These are phyloP conservation scores for Temnothorax rugatulus DNA, from an alignment of 2,888 invertebrate genomes.

Conservation along the genomic window DNA sequence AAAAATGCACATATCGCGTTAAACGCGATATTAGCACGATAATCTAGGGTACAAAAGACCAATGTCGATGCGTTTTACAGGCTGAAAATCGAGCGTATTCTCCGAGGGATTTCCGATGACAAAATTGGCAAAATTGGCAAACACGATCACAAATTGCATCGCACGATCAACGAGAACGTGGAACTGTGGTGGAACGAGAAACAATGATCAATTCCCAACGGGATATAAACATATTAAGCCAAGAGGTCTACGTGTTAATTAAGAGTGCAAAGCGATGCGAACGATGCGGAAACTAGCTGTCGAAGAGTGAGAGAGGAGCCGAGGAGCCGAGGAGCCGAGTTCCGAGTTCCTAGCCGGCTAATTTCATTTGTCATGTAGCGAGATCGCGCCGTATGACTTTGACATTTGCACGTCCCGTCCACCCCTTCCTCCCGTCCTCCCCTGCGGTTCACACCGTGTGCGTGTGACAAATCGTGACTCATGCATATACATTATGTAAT, in stretches of 20 bases:
- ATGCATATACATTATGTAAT: slow-evolving; percentile 74
- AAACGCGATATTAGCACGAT: not conserved
- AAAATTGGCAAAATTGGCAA: too few relatives aligned
- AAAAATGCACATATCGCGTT: not conserved
- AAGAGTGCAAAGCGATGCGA: not conserved
- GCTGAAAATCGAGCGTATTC: slow-evolving; percentile 37
- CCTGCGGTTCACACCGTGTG: not conserved
- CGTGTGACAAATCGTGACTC: slow-evolving; percentile 72
- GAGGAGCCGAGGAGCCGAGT: too few relatives aligned
- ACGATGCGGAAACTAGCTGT: not conserved
- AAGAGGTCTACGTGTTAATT: not conserved
- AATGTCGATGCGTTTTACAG: not conserved
- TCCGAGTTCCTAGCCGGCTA: slow-evolving; percentile 4
- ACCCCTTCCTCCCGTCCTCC: too few relatives aligned
- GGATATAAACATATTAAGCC: slow-evolving; percentile 35
- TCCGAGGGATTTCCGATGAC: slow-evolving; percentile 65
- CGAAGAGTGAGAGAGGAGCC: not conserved
- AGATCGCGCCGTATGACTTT: slow-evolving; percentile 62
- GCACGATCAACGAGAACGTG: slow-evolving; percentile 57
- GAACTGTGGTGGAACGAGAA: slow-evolving; percentile 6
- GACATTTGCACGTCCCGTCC: slow-evolving; percentile 71
- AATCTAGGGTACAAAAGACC: not conserved
- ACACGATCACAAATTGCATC: too few relatives aligned
- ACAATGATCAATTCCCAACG: slow-evolving; percentile 29
- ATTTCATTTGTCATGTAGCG: slow-evolving; percentile 52